A percentile compares a stretch with the other conserved stretches of the same genome.
Evolutionary conservation across 2,888 invertebrate species (phyloP).

Genomic region (Phragmatobia fuliginosa): DNA sequence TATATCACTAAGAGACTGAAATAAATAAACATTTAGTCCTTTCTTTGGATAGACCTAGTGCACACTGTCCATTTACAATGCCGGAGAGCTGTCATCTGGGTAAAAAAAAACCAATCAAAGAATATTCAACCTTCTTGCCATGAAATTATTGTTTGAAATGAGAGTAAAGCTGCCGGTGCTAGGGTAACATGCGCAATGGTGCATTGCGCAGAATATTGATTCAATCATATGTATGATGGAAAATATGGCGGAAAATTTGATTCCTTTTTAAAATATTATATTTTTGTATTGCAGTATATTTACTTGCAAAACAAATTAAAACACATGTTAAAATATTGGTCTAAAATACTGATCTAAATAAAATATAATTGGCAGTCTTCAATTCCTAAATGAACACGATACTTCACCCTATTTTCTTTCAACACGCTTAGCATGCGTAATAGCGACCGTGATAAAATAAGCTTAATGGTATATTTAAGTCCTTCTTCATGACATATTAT

Average conservation of each 20-base stretch:
- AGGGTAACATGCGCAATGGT: slow-evolving; percentile 82
- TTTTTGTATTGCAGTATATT: not conserved
- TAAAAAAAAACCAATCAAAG: slow-evolving; percentile 24
- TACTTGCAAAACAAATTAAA: not conserved
- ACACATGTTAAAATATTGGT: not conserved
- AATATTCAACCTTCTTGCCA: slow-evolving; percentile 27
- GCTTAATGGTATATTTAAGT: slow-evolving; percentile 3
- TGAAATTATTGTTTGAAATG: slow-evolving; percentile 53
- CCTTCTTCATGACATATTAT: not conserved
- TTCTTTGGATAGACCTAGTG: slow-evolving; percentile 49
- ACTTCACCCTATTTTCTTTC: slow-evolving; percentile 9
- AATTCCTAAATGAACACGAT: not conserved
- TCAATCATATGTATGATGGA: slow-evolving; percentile 75
- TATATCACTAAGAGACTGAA: slow-evolving; percentile 33
- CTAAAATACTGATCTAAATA: not conserved
- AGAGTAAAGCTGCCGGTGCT: slow-evolving; percentile 34
- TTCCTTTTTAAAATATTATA: slow-evolving; percentile 39
- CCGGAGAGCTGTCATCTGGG: slow-evolving; percentile 76
- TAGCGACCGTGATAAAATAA: slow-evolving; percentile 7
- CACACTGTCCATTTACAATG: slow-evolving; percentile 71
- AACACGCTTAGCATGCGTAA: slow-evolving; percentile 7
- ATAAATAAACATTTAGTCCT: slow-evolving; percentile 47
- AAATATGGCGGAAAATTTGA: slow-evolving; percentile 80
- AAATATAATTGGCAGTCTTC: not conserved
- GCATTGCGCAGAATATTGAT: slow-evolving; percentile 85